Base-by-base conservation (phyloP, 1,140 invertebrate species). In the Dendroctonus ponderosae region DNA sequence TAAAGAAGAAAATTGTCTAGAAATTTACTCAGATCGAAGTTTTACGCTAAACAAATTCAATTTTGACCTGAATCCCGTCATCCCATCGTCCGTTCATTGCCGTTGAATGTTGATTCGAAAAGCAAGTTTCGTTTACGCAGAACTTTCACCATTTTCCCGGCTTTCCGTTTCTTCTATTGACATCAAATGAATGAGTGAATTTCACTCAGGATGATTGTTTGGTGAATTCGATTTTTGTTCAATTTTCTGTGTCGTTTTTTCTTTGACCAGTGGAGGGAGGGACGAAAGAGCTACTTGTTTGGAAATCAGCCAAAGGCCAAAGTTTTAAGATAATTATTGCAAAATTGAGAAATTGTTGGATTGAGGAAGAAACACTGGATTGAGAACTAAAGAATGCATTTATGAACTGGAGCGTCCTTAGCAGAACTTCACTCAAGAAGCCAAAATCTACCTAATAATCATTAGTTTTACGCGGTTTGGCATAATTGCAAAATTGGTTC, bases 51-150 rank as follows among this genome's bases (percentile, higher is more conserved):
- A 14, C 14, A 15, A 26, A 2, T 26, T 26, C 26, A 26, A 26
- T 26, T 26, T 26, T 26, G 26, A 26, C 26, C 26, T 26, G 26
- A 26, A 26, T 26, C 26, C 26, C 3, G 26, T 1, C 26, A 26
- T 26, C 26, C 26, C 26, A 26, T 46, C 44, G 8, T 15, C 11
- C 38, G 53, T 9, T 56, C 53, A 56, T 56, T 38, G 53, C 39
- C 53, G 26, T 56, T 56, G 14, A 26, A 15, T 52, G 50, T 6
- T 56, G 44, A 9, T 11, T 46, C 44, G 44, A 46, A n/a, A 56
- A 56, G 53, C 53, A 56, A 40, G 53, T 56, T 40, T n/a, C 40
- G 39, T 56, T 56, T 56, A 40, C 41, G 38, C 2, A n/a, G 8
- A 52, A 52, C 50, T 52, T 52, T 52, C 50, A 46, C 44, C 12